Conservation (phyloP, 2,113 vertebrate species). For the Eurypyga helias region DNA sequence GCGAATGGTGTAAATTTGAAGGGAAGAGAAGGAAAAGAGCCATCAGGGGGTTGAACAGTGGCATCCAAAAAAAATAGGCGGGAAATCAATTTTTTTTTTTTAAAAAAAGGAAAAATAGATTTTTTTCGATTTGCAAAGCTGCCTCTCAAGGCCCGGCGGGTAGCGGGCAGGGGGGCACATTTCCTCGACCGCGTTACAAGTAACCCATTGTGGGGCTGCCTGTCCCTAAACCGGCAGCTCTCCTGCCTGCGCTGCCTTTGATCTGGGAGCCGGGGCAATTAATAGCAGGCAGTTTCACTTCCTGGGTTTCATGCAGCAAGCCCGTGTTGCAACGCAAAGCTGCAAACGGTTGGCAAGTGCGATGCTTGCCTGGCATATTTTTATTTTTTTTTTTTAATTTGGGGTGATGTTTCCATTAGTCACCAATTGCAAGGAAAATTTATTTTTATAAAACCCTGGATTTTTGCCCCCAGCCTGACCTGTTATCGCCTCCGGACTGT, state of each 20-base stretch:
- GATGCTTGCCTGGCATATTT: conserved; percentile 53
- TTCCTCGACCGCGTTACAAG: conserved; percentile 38
- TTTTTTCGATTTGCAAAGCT: background rate
- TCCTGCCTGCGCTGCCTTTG: conserved; percentile 39
- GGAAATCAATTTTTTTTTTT: background rate
- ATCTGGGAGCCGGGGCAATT: conserved; percentile 54
- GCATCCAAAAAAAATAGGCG: background rate
- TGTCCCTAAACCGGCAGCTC: conserved; percentile 1
- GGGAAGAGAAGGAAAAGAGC: background rate
- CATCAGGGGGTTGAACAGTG: background rate
- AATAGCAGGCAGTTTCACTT: conserved; percentile 70
- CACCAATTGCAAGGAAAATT: conserved; percentile 30
- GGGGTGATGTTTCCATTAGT: conserved; percentile 56
- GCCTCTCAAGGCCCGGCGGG: background rate
- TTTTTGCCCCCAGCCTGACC: conserved; percentile 15
- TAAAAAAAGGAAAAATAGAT: background rate
- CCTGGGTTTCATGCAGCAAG: conserved; percentile 68
- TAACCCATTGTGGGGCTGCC: conserved; percentile 58
- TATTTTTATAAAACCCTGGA: background rate
- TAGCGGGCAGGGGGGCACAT: conserved; percentile 32
- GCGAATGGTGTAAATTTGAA: background rate
- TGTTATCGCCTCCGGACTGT: background rate
- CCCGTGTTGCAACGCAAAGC: conserved; percentile 64
- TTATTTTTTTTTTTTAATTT: background rate
- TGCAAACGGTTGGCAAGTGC: conserved; percentile 62